A percentile compares a stretch with the other conserved stretches of the same genome.
Conservation (phyloP, 2,888 invertebrate genomes). For the Monopis laevigella region DNA sequence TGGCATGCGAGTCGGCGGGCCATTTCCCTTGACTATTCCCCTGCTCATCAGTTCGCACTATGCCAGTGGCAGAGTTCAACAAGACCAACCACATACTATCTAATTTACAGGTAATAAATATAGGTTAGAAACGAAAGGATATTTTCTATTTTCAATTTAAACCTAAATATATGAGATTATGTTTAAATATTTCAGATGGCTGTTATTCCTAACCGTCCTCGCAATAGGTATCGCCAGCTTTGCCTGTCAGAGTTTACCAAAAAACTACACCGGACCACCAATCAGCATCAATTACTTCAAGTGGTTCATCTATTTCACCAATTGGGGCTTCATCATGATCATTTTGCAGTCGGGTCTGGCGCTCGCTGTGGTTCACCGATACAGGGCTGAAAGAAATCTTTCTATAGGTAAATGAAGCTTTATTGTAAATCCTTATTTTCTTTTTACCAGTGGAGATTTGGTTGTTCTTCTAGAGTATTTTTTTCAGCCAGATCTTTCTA, state of each 20-base stretch:
- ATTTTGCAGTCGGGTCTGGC: constrained; percentile 67
- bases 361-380: constrained; percentile 55
- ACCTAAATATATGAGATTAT: neutral
- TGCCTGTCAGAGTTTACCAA: constrained; percentile 45
- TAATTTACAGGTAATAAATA: constrained; percentile 49
- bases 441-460: too few species aligned
- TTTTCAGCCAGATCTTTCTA: too few species aligned
- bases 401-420: constrained; percentile 45
- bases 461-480: too few species aligned
- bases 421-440: too few species aligned
- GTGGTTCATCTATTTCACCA: constrained; percentile 79
- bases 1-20: constrained; percentile 49
- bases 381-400: constrained; percentile 35
- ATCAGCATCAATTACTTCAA: constrained; percentile 58
- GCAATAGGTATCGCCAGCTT: constrained; percentile 55
- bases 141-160: neutral
- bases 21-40: constrained; percentile 44
- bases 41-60: constrained; percentile 48
- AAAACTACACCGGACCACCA: constrained; percentile 40
- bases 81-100: constrained; percentile 52
- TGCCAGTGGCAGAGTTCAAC: constrained; percentile 69
- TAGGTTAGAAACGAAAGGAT: neutral
- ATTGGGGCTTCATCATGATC: constrained; percentile 74
- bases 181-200: constrained; percentile 51
- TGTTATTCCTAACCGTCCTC: constrained; percentile 57